A percentile compares a stretch with the other conserved stretches of the same genome.
Conservation (phyloP, 37 sponge, comb jelly and placozoan genomes). For the Halichondria panicea region DNA sequence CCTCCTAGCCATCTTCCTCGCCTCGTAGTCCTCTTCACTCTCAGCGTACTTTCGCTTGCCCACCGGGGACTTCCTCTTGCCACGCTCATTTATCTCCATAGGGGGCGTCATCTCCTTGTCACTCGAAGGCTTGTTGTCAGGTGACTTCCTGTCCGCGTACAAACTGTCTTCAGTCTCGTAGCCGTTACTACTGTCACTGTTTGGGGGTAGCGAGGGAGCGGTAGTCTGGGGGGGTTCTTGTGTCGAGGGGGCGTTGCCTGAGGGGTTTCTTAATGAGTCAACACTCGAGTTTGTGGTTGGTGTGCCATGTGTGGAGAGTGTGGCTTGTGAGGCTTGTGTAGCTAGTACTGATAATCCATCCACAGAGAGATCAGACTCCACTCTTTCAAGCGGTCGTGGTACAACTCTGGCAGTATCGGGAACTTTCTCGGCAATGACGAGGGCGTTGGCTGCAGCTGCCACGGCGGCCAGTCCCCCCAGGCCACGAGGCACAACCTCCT, state of each 20-base stretch:
- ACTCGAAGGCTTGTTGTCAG: background rate
- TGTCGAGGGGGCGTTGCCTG: no score
- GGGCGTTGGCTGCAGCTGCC: background rate
- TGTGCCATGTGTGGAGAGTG: no score
- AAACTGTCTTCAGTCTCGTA: background rate
- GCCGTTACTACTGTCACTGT: background rate
- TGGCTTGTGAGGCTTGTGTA: no score
- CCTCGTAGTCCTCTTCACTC: slow-evolving; percentile 41
- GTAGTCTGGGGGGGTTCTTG: no score
- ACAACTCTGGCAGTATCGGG: background rate
- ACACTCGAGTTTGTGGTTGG: no score
- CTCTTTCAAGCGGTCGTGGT: no score
- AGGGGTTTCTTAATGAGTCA: no score
- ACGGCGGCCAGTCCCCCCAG: no score
- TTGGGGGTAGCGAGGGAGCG: background rate
- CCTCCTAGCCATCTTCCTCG: slow-evolving; percentile 26
- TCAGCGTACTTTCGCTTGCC: slow-evolving; percentile 34
- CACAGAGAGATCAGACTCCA: no score
- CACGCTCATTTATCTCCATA: background rate
- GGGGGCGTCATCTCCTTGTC: slow-evolving; percentile 28
- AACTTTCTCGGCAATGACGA: slow-evolving; percentile 24
- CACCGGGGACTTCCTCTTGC: background rate
- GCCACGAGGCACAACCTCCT: background rate
- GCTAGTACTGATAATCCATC: no score
- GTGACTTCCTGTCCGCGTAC: slow-evolving; percentile 4